Conservation (phyloP, 2,113 vertebrate species). For the Gymnogyps californianus region DNA sequence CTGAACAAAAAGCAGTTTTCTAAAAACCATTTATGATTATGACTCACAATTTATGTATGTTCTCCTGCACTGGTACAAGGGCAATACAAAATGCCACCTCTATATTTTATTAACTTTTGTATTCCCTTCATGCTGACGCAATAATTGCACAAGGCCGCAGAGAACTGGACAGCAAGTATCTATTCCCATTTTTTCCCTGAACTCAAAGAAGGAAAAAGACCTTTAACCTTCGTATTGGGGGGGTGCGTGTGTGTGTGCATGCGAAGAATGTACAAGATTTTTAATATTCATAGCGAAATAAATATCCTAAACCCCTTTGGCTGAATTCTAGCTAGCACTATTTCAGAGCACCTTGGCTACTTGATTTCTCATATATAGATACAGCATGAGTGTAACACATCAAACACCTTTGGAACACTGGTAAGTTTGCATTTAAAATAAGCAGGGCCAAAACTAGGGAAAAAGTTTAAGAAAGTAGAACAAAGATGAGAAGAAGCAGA, state of each 20-base stretch:
- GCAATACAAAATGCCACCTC: neutral
- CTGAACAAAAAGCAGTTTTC: neutral
- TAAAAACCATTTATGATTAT: neutral
- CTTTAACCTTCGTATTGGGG: neutral
- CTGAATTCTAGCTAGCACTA: neutral
- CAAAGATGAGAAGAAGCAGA: neutral
- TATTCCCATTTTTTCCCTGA: neutral
- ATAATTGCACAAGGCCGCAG: neutral
- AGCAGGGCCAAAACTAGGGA: neutral
- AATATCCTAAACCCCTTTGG: neutral
- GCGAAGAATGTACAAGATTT: neutral
- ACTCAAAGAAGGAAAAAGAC: neutral
- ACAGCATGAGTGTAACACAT: neutral
- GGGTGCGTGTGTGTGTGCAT: accelerated
- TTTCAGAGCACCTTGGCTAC: neutral
- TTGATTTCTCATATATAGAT: neutral
- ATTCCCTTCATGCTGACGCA: neutral
- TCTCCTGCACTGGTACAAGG: neutral
- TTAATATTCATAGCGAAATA: neutral
- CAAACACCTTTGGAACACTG: neutral
- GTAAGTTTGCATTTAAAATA: neutral
- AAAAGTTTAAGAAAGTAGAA: neutral
- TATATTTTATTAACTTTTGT: neutral
- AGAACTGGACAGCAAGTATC: neutral
- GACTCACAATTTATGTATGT: neutral